Evolutionary conservation across 2,888 invertebrate genomes (phyloP).

Genomic region (Ceramica pisi): DNA sequence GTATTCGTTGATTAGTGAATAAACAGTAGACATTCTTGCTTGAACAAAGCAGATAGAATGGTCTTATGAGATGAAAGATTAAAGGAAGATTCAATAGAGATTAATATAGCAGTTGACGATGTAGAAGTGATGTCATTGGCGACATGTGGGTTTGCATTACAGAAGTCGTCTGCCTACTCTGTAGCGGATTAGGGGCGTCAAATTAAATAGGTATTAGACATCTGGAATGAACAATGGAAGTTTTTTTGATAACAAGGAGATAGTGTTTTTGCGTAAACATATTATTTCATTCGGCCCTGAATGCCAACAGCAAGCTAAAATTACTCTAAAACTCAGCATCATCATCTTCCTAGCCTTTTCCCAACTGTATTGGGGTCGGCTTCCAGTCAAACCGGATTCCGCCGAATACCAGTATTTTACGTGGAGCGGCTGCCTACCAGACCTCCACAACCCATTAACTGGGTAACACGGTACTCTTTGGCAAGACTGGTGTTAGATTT

Average conservation of each 20-base stretch:
- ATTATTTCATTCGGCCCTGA: neutral
- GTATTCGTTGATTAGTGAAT: slow-evolving; percentile 7
- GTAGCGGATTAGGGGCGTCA: neutral
- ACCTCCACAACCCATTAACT: no score
- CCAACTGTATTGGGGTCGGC: no score
- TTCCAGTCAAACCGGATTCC: no score
- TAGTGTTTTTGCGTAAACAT: neutral
- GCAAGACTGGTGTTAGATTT: no score
- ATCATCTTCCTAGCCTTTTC: no score
- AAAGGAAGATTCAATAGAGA: slow-evolving; percentile 33
- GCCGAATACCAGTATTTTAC: no score
- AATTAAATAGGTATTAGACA: neutral
- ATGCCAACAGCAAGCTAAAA: slow-evolving; percentile 9
- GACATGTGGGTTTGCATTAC: slow-evolving; percentile 37
- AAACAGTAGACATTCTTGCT: neutral
- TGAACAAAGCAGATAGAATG: neutral
- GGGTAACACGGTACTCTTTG: no score
- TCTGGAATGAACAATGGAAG: neutral
- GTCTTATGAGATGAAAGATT: slow-evolving; percentile 7
- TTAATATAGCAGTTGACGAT: slow-evolving; percentile 30
- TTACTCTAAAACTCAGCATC: slow-evolving; percentile 21
- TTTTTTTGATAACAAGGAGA: neutral
- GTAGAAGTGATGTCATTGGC: slow-evolving; percentile 42
- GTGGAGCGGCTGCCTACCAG: no score
- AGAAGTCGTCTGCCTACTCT: slow-evolving; percentile 24